Evolutionary conservation across 2,797 vertebrate species (phyloP), one percentile per base, ranked within the genome.

Genomic region (Arremon brunneinucha): DNA sequence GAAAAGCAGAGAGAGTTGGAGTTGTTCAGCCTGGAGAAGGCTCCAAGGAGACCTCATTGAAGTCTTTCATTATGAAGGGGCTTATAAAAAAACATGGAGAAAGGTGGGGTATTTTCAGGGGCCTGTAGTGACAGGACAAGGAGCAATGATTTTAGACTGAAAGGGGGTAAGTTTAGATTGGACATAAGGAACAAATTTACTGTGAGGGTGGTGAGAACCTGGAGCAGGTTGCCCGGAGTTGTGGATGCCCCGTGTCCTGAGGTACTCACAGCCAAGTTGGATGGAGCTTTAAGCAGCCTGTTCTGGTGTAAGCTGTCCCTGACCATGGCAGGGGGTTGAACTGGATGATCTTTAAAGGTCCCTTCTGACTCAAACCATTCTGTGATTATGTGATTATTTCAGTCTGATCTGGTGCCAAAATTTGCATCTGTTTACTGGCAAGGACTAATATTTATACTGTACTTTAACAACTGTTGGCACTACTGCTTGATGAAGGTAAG

Each of bases 371-470:
- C 52, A 83, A 70, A 56, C 63, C 7, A 2, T 82, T 59, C 21
- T 68, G 46, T 81, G 67, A 63, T 93, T 53, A 69, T 72, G 23
- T 55, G 65, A 78, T 92, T 68, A 69, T 72, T 90, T 60, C 56
- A 89, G 50, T 75, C 57, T 83, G 46, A 71, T 53, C 44, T 78
- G 49, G 27, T 95, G 87, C 79, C 81, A 93, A 85, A 87, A 70
- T 39, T 60, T 70, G 37, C 53, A 35, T 84, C 84, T 91, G 71
- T 89, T 95, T 74, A 65, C 57, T 89, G 78, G 53, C 81, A 71
- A 91, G 81, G 71, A 11, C 68, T 78, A 80, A 34, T 93, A 53
- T 78, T 95, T 90, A 46, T 83, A 28, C 49, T 77, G 57, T 70
- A 39, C 24, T 92, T 83, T 50, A 93, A 71, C 62, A 83, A 37